Percentiles rank a stretch among this genome's conserved stretches.
Evolutionary conservation across 2,113 vertebrate genomes (phyloP).

Genomic region (Phyllostomus discolor): DNA sequence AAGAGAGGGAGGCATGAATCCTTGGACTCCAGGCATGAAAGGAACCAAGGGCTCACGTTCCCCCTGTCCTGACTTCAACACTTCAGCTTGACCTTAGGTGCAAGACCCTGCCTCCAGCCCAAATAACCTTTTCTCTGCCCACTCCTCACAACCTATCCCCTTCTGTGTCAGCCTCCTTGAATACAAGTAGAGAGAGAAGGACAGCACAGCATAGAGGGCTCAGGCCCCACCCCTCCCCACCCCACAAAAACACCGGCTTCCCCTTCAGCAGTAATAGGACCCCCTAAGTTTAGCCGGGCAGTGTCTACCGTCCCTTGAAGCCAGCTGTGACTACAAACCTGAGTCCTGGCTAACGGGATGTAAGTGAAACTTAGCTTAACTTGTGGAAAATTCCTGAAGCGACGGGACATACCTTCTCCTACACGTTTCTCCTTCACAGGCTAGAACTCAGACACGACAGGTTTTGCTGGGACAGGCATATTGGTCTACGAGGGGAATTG

Average conservation of each 20-base stretch:
- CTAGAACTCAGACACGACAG: not conserved
- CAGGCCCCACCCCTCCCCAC: no score
- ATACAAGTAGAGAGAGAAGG: not conserved
- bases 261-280: not conserved
- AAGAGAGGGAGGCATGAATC: conserved; percentile 39
- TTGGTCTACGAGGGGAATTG: not conserved
- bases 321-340: not conserved
- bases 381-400: not conserved
- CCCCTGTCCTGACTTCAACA: not conserved
- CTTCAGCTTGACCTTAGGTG: not conserved
- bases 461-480: not conserved
- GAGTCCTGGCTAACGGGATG: not conserved
- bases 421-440: not conserved
- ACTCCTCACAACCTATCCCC: not conserved
- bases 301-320: not conserved
- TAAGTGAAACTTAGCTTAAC: not conserved
- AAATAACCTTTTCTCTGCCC: not conserved
- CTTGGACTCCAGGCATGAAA: not conserved
- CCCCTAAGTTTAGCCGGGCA: not conserved
- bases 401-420: not conserved
- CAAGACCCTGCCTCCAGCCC: not conserved
- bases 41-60: not conserved
- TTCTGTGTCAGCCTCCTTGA: not conserved
- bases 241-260: not conserved
- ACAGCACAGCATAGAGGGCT: not conserved